Conservation (phyloP, 2,797 vertebrate species). For the Silurus aristotelis region DNA sequence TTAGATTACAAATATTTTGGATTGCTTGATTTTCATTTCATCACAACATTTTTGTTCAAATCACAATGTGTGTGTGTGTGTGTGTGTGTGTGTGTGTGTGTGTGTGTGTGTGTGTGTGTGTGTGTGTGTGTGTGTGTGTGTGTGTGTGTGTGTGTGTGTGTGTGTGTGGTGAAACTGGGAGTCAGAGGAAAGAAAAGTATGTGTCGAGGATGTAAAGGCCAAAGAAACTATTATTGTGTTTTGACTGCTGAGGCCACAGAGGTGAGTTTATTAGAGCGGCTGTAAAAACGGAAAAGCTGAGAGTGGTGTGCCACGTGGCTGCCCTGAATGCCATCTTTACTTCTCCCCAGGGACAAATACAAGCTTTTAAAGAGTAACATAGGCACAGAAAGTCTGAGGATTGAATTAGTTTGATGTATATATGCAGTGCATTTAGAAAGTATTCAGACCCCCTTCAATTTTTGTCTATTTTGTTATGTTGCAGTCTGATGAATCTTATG, state of each 20-base stretch:
- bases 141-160: constrained; percentile 12
- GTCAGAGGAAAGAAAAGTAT: background rate
- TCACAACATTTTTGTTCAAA: background rate
- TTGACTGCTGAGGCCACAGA: constrained; percentile 43
- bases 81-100: constrained; percentile 21
- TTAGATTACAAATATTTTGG: background rate
- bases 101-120: constrained; percentile 26
- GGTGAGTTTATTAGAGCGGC: constrained; percentile 55
- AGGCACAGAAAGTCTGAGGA: background rate
- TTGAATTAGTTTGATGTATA: background rate
- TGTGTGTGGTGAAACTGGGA: constrained; percentile 14
- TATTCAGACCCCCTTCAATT: too few relatives aligned
- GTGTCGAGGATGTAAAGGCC: constrained; percentile 22
- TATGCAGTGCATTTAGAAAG: too few relatives aligned
- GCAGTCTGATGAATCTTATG: too few relatives aligned
- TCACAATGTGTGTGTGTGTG: background rate
- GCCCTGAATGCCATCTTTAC: background rate
- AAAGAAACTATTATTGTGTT: constrained; percentile 50
- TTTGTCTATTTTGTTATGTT: too few relatives aligned
- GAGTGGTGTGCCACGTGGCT: constrained; percentile 10
- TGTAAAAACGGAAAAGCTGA: constrained; percentile 13
- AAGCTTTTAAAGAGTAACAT: background rate
- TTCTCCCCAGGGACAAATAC: constrained; percentile 42
- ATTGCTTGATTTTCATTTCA: background rate
- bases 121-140: background rate